Base-by-base conservation (phyloP, 2,797 vertebrate genomes). In the Cossypha polioptera region DNA sequence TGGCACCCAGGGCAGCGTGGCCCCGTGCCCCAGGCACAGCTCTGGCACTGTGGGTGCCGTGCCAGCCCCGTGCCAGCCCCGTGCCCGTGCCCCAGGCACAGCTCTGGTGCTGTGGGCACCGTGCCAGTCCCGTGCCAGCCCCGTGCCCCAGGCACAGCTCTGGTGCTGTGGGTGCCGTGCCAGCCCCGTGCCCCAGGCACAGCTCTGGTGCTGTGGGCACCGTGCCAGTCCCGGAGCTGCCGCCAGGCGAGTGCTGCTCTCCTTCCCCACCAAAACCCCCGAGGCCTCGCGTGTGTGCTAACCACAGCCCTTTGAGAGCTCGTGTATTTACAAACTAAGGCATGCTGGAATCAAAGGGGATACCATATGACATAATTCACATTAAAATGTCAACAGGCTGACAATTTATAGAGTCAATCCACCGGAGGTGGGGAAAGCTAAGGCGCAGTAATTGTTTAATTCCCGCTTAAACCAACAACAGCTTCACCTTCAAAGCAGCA, bases 321-420 rank as follows among this genome's bases (percentile, higher is more conserved):
- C 98, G 97, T 99, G 99, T 99, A 99, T 99, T 99, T 99, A 99
- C 99, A 99, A 99, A 99, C 98, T 94, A 98, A 99, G 99, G 98
- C 99, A 99, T 99, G 99, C 99, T 97, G 98, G 98, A 99, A 99
- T 99, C 99, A 99, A 99, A 99, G 99, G 98, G 98, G 99, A 99
- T 99, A 99, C 99, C 99, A 99, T 98, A 99, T 99, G 99, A 99
- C 99, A 99, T 98, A 99, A 99, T 98, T 98, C 98, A 98, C 99
- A 99, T 99, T 99, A 99, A 99, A 99, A 99, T 98, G 98, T 98
- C 99, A 98, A 98, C 98, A 98, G 98, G 98, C 98, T 98, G 98
- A 99, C 98, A 98, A 99, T 99, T 99, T 99, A 99, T 98, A 98
- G 98, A 98, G 98, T 97, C 98, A 97, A 98, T 97, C 98, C 98